A percentile compares a stretch with the other conserved stretches of the same genome.
Evolutionary conservation across 2,113 vertebrate species (phyloP).

Genomic region (Myiopsitta monachus): DNA sequence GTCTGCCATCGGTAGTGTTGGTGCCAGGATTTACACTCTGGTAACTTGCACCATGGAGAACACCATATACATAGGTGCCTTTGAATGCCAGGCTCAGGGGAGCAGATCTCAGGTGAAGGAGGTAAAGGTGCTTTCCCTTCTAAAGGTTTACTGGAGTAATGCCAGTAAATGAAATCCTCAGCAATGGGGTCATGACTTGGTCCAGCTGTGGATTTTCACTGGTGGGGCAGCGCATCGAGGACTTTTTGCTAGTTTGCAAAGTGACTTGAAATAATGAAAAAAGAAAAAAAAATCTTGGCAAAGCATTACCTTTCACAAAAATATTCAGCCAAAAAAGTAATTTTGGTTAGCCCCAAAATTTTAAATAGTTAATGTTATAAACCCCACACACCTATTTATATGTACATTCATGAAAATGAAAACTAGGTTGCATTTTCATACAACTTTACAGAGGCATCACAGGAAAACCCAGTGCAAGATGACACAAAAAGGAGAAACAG

Average conservation of each 20-base stretch:
- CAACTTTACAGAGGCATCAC: not conserved
- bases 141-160: not conserved
- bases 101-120: not conserved
- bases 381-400: not conserved
- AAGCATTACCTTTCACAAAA: not conserved
- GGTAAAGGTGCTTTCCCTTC: not conserved
- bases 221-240: not conserved
- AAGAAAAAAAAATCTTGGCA: not conserved
- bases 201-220: not conserved
- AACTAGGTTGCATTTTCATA: not conserved
- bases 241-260: not conserved
- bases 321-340: not conserved
- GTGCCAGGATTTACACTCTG: not conserved
- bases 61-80: not conserved
- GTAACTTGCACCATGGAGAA: not conserved
- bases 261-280: not conserved
- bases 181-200: not conserved
- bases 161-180: not conserved
- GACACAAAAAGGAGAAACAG: accelerated
- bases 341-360: not conserved
- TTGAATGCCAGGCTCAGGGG: not conserved
- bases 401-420: not conserved
- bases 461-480: not conserved
- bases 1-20: not conserved
- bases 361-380: not conserved